Evolutionary conservation across 2,888 invertebrate species (phyloP), one percentile per base, ranked within the genome.

Genomic region (Phorcus lineatus): DNA sequence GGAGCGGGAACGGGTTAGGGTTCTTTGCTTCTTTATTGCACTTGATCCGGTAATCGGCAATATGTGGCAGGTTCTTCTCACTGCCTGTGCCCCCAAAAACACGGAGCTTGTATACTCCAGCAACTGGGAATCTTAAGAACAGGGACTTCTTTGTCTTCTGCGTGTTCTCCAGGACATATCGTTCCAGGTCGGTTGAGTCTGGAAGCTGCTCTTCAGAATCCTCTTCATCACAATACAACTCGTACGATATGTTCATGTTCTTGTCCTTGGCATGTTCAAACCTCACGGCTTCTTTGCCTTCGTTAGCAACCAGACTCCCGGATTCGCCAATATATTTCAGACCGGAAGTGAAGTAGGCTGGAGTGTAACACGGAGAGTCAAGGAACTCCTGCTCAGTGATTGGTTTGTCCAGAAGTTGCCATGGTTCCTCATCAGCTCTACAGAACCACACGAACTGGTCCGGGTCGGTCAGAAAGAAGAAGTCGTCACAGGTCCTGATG

Each of bases 11-110:
- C 1, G 86, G 84, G 13, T 85, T 76, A 66, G 82, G 81, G 11
- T 82, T 66, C 40, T 78, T 74, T 7, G 81, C 76, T 6, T 86
- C 81, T 1, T 76, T 75, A 13, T 82, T 74, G 81, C 90, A 90
- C 16, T 83, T 83, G 19, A 91, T 84, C 22, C 88, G 84, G 75
- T 90, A 90, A 53, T 90, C 89, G 74, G 87, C 88, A 67, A 85
- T 57, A 53, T 52, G 75, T 1, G 75, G 75, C n/a, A 52, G 75
- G 28, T 53, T 53, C 22, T 16, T 1, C 22, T 28, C 75, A 53
- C 22, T 53, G 11, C 47, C 47, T 6, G 47, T 47, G 19, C 75
- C 75, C 17, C 70, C 53, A 28, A 17, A 54, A 28, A 78, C 54
- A 19, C 54, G 52, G 16, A 70, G 52, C 24, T 78, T 78, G 31